phyloP scores from a whole-genome alignment of 1,140 invertebrate species.

The Calephelis virginiensis region DNA sequence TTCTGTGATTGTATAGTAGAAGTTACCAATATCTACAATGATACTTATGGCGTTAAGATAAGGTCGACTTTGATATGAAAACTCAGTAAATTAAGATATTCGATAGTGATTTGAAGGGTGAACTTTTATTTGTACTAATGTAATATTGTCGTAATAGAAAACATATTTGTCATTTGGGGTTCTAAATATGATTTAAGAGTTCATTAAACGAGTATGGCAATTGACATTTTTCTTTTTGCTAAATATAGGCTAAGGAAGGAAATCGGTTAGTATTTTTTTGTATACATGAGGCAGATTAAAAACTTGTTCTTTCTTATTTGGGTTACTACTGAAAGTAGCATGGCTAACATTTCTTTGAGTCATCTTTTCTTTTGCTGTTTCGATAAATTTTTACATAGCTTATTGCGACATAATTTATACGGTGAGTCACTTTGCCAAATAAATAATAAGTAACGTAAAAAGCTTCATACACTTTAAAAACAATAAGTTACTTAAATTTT shows the following conservation, averaged over 20 bases:
- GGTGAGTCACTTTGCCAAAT: no score
- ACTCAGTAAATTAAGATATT: slow-evolving; percentile 60
- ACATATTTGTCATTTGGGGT: slow-evolving; percentile 47
- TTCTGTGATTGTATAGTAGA: slow-evolving; percentile 54
- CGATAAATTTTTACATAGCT: no score
- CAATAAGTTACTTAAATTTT: no score
- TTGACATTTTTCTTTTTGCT: neutral
- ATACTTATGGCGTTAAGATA: slow-evolving; percentile 23
- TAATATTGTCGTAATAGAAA: slow-evolving; percentile 53
- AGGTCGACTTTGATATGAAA: slow-evolving; percentile 25
- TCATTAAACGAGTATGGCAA: neutral
- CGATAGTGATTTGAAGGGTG: slow-evolving; percentile 51
- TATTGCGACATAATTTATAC: no score
- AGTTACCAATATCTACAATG: slow-evolving; percentile 19
- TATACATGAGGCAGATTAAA: no score
- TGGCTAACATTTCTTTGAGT: no score
- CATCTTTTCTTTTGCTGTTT: no score
- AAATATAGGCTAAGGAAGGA: neutral
- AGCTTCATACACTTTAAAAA: no score
- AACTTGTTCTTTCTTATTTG: no score
- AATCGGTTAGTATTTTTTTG: no score
- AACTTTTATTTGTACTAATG: slow-evolving; percentile 53
- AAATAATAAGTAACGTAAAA: no score
- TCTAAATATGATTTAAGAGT: slow-evolving; percentile 29
- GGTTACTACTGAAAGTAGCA: no score